phyloP scores from a whole-genome alignment of 2,888 invertebrate genomes.

The Eupithecia vulgata region DNA sequence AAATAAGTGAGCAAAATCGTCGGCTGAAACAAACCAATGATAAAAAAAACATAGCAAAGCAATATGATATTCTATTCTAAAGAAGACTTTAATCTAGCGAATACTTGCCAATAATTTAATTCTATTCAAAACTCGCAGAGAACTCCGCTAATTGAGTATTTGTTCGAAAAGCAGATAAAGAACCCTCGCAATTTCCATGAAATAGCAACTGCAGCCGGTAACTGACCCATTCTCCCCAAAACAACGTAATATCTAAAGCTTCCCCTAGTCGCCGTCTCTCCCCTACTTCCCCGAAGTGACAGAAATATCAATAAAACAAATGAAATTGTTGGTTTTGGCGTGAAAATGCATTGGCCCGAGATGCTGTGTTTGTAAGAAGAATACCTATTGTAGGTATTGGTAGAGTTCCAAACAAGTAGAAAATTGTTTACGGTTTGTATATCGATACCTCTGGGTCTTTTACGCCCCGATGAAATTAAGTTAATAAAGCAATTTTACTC shows the following conservation, averaged over 20 bases:
- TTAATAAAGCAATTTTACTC: no score
- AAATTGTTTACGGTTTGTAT: neutral
- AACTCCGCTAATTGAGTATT: conserved; percentile 19
- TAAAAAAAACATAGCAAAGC: neutral
- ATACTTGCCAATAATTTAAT: neutral
- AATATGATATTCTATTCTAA: neutral
- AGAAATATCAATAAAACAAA: conserved; percentile 70
- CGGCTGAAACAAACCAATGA: neutral
- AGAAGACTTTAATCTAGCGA: neutral
- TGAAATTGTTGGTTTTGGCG: conserved; percentile 54
- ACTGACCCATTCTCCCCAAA: conserved; percentile 51
- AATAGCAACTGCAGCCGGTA: conserved; percentile 55
- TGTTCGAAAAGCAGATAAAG: conserved; percentile 30
- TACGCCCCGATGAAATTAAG: no score
- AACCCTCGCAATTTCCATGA: conserved; percentile 47
- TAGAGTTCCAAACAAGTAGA: neutral
- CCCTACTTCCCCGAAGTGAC: conserved; percentile 47
- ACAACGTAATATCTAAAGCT: conserved; percentile 36
- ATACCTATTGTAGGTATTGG: neutral
- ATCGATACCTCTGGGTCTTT: no score
- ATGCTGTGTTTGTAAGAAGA: neutral
- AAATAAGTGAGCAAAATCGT: neutral
- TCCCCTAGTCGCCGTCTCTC: conserved; percentile 35
- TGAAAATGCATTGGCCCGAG: conserved; percentile 20
- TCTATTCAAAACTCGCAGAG: conserved; percentile 15